Evolutionary conservation across 2,888 invertebrate species (phyloP), one percentile per base, ranked within the genome.

Genomic region (Spisula subtruncata): DNA sequence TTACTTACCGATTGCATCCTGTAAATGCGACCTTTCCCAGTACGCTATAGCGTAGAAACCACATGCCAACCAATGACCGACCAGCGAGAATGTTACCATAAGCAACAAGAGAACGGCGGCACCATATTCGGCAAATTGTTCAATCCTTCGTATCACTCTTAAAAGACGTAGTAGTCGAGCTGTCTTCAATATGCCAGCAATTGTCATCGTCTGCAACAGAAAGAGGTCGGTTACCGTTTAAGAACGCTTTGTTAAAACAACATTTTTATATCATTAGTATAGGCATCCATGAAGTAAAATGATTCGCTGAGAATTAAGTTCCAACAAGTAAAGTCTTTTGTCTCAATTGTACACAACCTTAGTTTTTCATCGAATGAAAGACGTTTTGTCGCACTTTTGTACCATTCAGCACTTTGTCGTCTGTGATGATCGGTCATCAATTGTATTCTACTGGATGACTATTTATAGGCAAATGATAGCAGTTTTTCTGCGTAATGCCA

Each of bases 51-150:
- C 96, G 90, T 97, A 97, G 94, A 97, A 97, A 60, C 96, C 95
- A 92, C 97, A 97, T 29, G 97, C 97, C 48, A 97, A 93, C 97
- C 97, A 97, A 92, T 97, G 97, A 48, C 96, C 96, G 60, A 96
- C 96, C 81, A 97, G 93, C 0, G 96, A 96, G 91, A 96, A 97
- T 56, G 96, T 94, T 18, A 96, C 96, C 96, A 97, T 96, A 29
- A 97, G 93, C 10, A 97, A 94, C 48, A 97, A 94, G 54, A 97
- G 92, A 0, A 97, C 96, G 14, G 97, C 96, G 6, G 96, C 96
- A 25, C 96, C 96, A 91, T 97, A 97, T 91, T 97, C 96, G 0
- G 96, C 96, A 91, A 96, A 97, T 89, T 96, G 96, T 91, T 97
- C 96, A 51, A 97, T 95, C 29, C 96, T 94, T 32, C 96, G 93